Percentiles rank a stretch among this genome's conserved stretches.
phyloP scores from a whole-genome alignment of 2,888 invertebrate genomes.

The Hanleya hanleyi region DNA sequence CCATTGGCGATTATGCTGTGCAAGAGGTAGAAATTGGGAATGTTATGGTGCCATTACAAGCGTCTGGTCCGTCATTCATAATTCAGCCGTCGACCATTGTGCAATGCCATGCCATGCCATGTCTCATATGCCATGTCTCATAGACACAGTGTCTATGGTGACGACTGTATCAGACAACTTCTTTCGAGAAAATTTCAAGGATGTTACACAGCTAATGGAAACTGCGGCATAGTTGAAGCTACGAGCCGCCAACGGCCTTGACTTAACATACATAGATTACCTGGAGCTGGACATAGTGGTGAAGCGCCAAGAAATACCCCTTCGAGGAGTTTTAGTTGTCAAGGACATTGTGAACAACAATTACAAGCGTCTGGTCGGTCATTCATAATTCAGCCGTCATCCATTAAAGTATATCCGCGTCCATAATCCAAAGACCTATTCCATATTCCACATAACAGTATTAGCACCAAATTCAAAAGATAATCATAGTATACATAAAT shows the following conservation, averaged over 20 bases:
- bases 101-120: too few species aligned
- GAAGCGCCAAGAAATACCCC: not conserved
- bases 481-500: too few species aligned
- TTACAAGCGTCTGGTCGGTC: too few species aligned
- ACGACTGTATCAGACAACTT: not conserved
- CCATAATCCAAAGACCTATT: too few species aligned
- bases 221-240: not conserved
- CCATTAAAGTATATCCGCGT: too few species aligned
- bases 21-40: not conserved
- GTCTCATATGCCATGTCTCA: too few species aligned
- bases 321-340: not conserved
- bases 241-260: not conserved
- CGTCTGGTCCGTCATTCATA: too few species aligned
- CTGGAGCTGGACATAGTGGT: not conserved
- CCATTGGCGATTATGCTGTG: not conserved
- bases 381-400: too few species aligned
- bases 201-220: not conserved
- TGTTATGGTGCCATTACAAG: not conserved
- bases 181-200: not conserved
- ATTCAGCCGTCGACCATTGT: too few species aligned
- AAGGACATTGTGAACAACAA: not conserved
- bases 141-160: not conserved
- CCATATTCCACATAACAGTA: too few species aligned
- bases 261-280: not conserved
- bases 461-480: too few species aligned